These are phyloP conservation scores for Drosophila leonis DNA, from an alignment of 2,888 invertebrate genomes.

Conservation along the genomic window DNA sequence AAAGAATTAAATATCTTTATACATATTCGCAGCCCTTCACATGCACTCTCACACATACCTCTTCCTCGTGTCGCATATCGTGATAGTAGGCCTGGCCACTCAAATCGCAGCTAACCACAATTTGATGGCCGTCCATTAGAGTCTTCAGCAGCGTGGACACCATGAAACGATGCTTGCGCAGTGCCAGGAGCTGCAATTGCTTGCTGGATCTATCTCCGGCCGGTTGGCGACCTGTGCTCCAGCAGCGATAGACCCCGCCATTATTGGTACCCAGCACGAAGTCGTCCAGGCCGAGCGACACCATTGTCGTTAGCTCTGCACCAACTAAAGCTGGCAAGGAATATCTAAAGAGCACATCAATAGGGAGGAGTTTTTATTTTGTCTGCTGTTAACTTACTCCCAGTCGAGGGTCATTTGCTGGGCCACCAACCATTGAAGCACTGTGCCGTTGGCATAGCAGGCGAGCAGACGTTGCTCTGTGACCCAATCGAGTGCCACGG, in stretches of 20 bases:
- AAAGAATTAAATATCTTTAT: not conserved
- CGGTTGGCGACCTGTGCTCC: constrained; percentile 54
- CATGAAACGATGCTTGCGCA: constrained; percentile 83
- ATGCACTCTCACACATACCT: constrained; percentile 50
- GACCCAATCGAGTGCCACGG: constrained; percentile 83
- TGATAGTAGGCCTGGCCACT: constrained; percentile 84
- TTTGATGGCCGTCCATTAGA: constrained; percentile 63
- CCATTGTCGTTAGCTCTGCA: constrained; percentile 73
- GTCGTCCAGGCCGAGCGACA: constrained; percentile 70
- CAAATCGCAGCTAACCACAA: constrained; percentile 83
- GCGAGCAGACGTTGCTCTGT: constrained; percentile 76
- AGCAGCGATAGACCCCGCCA: constrained; percentile 83
- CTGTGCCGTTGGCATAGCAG: constrained; percentile 81
- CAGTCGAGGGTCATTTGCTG: constrained; percentile 74
- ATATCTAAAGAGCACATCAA: constrained; percentile 34
- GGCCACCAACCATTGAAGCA: constrained; percentile 80
- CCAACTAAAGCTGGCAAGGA: constrained; percentile 44
- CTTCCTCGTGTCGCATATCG: constrained; percentile 74
- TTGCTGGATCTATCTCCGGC: constrained; percentile 45
- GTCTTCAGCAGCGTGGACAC: constrained; percentile 75
- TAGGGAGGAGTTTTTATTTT: not conserved
- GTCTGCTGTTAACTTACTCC: constrained; percentile 60
- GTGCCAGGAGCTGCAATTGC: constrained; percentile 66
- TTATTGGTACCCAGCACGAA: constrained; percentile 83
- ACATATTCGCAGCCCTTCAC: not conserved